Evolutionary conservation across 1,140 invertebrate genomes (phyloP).

Genomic region (Agrypnia vestita): DNA sequence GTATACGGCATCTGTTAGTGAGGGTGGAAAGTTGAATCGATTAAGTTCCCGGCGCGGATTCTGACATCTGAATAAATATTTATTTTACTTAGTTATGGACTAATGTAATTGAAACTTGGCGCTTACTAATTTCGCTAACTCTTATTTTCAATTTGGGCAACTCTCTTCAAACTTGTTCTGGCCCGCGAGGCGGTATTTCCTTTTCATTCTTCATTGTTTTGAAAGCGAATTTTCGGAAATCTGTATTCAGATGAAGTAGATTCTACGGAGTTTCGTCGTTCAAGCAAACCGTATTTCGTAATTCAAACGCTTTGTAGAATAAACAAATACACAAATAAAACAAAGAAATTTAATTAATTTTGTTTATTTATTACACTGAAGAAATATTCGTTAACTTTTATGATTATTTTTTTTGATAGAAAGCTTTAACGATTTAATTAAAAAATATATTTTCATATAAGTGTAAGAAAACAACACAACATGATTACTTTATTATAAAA

Average conservation of each 20-base stretch:
- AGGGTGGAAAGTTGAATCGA: background rate
- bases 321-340: background rate
- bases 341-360: background rate
- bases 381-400: no score
- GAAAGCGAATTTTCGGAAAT: slow-evolving; percentile 5
- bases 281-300: background rate
- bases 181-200: background rate
- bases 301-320: background rate
- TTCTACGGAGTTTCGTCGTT: background rate
- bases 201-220: slow-evolving; percentile 37
- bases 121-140: slow-evolving; percentile 33
- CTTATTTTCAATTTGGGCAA: slow-evolving; percentile 47
- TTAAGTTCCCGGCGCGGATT: slow-evolving; percentile 18
- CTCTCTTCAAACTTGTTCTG: slow-evolving; percentile 18
- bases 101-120: slow-evolving; percentile 54
- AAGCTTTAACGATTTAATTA: no score
- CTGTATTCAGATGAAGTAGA: slow-evolving; percentile 14
- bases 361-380: background rate
- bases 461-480: no score
- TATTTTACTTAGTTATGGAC: slow-evolving; percentile 36
- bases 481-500: no score
- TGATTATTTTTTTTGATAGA: no score
- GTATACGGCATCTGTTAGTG: no score
- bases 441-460: no score
- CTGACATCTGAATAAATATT: slow-evolving; percentile 54